Evolutionary conservation across 1,140 invertebrate genomes (phyloP), one percentile per base, ranked within the genome.

Genomic region (Leptopilina clavipes): DNA sequence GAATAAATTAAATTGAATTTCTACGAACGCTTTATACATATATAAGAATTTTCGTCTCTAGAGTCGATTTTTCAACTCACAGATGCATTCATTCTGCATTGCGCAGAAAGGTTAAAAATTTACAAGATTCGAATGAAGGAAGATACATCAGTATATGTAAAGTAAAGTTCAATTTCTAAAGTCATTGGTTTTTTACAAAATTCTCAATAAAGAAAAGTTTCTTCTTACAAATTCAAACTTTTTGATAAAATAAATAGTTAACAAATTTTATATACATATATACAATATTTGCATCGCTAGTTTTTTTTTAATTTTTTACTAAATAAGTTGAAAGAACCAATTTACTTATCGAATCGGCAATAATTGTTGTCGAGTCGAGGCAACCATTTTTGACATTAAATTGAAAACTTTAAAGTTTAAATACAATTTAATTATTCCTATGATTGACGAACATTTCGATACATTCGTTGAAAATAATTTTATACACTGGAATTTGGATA

Each of bases 91-190:
- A 77, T 73, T 73, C 56, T 52, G 76, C 76, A 80, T 52, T 80
- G 71, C 56, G 76, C 73, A 59, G 48, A 40, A 45, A 54, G 70
- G 72, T 80, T 75, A 80, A 78, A 80, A 75, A 80, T 80, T 80
- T 71, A 80, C 17, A 56, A 79, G 73, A 10, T 22, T 76, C 72
- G 25, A 65, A 65, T 65, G 12, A n/a, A 65, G 3, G 25, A 65
- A n/a, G 56, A 65, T 31, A 31, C 25, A 31, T 65, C 11, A 65
- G 54, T 25, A 25, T 65, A 65, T 31, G 56, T 65, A 65, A 65
- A 65, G 22, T 65, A 12, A 65, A 11, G 22, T 65, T 31, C 12
- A 65, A 65, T 31, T 65, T 65, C 14, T 3, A 65, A 65, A 65
- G 56, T n/a, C 12, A 65, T 31, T 65, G 22, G 10, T 9, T 31